Evolutionary conservation across 1,140 invertebrate species (phyloP), one percentile per base, ranked within the genome.

Genomic region (Andricus grossulariae): DNA sequence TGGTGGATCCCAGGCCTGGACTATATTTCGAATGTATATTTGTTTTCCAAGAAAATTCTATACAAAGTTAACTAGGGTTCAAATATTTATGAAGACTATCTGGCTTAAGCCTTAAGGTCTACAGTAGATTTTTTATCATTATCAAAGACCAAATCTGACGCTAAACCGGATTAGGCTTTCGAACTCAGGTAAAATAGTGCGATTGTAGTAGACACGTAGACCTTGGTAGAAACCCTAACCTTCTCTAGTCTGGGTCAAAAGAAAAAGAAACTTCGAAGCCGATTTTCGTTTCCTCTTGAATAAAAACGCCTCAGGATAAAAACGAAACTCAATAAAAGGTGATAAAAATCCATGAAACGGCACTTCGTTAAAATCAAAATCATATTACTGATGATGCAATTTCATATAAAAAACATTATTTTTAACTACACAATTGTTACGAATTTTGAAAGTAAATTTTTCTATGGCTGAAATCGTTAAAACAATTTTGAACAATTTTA

Each of bases 241-340:
- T 66, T 66, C 60, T 66, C 32, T 66, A 66, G 60, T 66, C 60
- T 66, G 60, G 60, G 60, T 66, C 60, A 66, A 16, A 66, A 66
- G 60, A 25, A 66, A 66, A 66, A 66, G 60, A 21, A 66, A 66
- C 60, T 32, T 32, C 57, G 25, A 60, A 60, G n/a, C 60, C 39
- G 21, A 66, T 66, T 66, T 66, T 66, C 32, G 32, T 32, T 45
- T 7, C 3, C 21, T 66, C 60, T 39, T 25, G 5, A 15, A 32
- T 21, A 66, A 39, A 66, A 66, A 66, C 15, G 13, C 21, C 60
- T 66, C 60, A 16, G n/a, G 52, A 5, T 19, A 54, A 18, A 54
- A 19, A 10, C 16, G n/a, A 18, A 54, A 54, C 52, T 54, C 8
- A 18, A 54, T 18, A 54, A 54, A 54, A 54, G 16, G n/a, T 10